phyloP scores from a whole-genome alignment of 2,888 invertebrate species.

The Erebia ligea region DNA sequence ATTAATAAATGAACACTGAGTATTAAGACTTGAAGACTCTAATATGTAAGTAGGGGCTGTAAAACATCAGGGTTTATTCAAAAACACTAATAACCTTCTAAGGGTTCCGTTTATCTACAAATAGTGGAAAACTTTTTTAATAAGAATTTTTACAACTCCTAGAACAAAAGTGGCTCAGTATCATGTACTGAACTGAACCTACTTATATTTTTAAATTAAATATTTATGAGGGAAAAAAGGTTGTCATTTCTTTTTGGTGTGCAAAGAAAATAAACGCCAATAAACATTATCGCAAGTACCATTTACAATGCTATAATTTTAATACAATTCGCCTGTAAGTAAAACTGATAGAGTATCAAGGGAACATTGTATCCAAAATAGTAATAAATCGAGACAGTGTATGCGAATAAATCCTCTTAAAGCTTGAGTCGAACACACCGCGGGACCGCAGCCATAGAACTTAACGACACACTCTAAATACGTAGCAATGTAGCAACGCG shows the following conservation, averaged over 20 bases:
- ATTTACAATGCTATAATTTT: conserved; percentile 19
- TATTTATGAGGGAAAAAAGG: neutral
- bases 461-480: neutral
- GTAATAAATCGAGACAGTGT: conserved; percentile 70
- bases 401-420: conserved; percentile 70
- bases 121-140: no score
- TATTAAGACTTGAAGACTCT: no score
- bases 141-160: no score
- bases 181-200: no score
- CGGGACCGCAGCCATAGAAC: neutral
- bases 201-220: no score
- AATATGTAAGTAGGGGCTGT: no score
- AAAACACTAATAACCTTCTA: no score
- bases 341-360: conserved; percentile 51
- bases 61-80: no score
- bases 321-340: conserved; percentile 32
- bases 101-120: no score
- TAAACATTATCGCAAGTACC: neutral
- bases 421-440: neutral
- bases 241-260: neutral
- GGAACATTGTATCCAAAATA: conserved; percentile 68
- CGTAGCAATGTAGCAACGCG: no score
- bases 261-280: neutral
- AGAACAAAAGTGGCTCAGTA: no score
- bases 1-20: no score